Conservation (phyloP, 37 sponge, comb jelly and placozoan species). For the Halisarca cf. caerulea region DNA sequence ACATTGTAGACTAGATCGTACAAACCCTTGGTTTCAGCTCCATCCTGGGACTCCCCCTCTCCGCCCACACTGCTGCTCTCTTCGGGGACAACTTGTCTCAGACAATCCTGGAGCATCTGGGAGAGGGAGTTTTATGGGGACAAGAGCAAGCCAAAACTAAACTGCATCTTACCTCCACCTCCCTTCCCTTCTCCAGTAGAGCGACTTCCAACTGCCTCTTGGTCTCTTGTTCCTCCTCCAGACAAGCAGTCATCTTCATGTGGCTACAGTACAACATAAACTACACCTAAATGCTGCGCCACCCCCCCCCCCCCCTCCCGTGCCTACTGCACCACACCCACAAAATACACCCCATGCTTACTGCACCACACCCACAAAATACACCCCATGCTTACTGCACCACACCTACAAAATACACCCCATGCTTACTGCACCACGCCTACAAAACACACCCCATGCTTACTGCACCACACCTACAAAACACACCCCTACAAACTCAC, state of each 20-base stretch:
- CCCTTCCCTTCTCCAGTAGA: conserved; percentile 31
- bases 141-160: neutral
- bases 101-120: conserved; percentile 45
- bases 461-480: no score
- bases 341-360: no score
- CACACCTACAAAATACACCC: no score
- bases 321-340: no score
- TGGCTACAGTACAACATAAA: no score
- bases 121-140: neutral
- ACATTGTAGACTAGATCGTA: neutral
- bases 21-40: conserved; percentile 6
- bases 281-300: no score
- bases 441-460: neutral
- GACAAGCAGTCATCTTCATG: no score
- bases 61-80: neutral
- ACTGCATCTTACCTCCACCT: conserved; percentile 27
- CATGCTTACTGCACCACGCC: no score
- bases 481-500: neutral
- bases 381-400: no score
- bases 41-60: neutral
- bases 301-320: no score
- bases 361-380: no score
- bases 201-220: neutral
- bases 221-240: neutral
- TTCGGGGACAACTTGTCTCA: conserved; percentile 31